Base-by-base conservation (phyloP, 2,888 invertebrate species). In the Cephus pygmeus region DNA sequence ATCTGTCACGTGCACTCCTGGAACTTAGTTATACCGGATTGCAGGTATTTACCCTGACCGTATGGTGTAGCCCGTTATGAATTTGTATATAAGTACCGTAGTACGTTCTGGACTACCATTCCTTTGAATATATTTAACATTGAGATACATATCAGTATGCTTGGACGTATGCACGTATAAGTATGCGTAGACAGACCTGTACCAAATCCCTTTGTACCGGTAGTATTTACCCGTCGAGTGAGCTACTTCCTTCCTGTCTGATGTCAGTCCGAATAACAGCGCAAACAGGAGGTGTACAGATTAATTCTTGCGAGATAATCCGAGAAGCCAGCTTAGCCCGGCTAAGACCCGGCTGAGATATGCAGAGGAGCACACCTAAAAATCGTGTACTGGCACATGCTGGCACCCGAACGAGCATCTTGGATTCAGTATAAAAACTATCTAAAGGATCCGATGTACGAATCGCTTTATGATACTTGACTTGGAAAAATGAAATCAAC, bases 261-360 rank as follows among this genome's bases (percentile, higher is more conserved):
- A 30, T 36, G 78, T 79, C 75, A 78, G 79, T 75, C 75, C 77
- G 82, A 86, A 83, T 83, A 83, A 84, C 81, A 77, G 80, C 73
- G 82, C 79, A 81, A 84, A 81, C 82, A 80, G 34, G 75, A 75
- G 73, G 78, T 34, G 56, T 40, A 76, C 56, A 78, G 77, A 83
- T 85, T 81, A 84, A 79, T 73, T 76, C 77, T 73, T 77, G 73
- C 80, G 75, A 76, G 83, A 79, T 85, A 84, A 85, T 84, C 82
- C 81, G 77, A 68, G 75, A 79, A 78, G 81, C 79, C 30, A 15
- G 71, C 30, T 71, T 71, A 71, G 30, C 71, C 69, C 9, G 31
- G 71, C 31, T 34, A 30, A 71, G 33, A 30, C 30, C 12, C 71
- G 9, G n/a, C 4, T 15, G 1, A 36, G 36, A 12, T 36, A 36